Evolutionary conservation across 2,888 invertebrate species (phyloP).

Genomic region (Eurytoma californica): DNA sequence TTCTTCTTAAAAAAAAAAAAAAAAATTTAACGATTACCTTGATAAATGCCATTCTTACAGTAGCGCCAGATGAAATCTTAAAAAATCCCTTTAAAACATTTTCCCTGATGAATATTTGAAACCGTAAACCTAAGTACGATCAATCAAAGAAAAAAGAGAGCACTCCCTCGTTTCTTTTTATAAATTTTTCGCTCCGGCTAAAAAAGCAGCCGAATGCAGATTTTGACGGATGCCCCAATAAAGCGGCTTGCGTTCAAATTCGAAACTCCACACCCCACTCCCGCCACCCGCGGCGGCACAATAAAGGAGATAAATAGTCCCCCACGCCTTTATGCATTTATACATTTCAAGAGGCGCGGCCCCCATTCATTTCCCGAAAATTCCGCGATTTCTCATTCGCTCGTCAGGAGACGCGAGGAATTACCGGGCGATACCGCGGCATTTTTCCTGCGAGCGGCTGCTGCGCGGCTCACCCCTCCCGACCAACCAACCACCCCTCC

Average conservation of each 20-base stretch:
- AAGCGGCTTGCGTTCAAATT: background rate
- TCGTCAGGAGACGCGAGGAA: background rate
- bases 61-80: too few relatives aligned
- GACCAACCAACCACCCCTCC: constrained; percentile 1
- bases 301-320: constrained; percentile 29
- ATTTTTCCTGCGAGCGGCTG: background rate
- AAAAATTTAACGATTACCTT: too few relatives aligned
- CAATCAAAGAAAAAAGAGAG: too few relatives aligned
- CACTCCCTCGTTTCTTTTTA: too few relatives aligned
- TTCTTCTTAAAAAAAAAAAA: too few relatives aligned
- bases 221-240: background rate
- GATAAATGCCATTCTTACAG: too few relatives aligned
- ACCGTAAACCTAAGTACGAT: too few relatives aligned
- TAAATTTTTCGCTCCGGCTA: too few relatives aligned
- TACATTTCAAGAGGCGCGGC: background rate
- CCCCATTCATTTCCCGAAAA: constrained; percentile 31
- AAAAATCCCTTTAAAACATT: too few relatives aligned
- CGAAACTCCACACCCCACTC: constrained; percentile 14
- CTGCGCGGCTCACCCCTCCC: background rate
- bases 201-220: too few relatives aligned
- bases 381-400: constrained; percentile 38
- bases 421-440: background rate
- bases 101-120: too few relatives aligned
- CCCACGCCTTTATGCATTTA: background rate
- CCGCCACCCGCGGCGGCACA: too few relatives aligned